Base-by-base conservation (phyloP, 2,888 invertebrate genomes). In the Apamea crenata region DNA sequence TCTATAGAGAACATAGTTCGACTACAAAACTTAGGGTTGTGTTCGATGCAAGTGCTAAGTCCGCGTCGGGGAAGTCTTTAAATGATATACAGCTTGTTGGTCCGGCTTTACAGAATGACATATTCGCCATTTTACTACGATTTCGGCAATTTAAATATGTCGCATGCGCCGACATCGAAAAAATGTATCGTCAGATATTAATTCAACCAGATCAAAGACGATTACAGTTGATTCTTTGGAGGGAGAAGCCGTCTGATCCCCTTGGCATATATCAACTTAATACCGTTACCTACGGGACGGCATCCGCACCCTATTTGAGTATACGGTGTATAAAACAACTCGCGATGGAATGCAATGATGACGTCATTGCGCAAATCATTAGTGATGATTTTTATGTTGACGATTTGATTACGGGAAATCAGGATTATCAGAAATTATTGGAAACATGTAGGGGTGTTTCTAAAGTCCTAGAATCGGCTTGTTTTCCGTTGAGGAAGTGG, bases 81-180 rank as follows among this genome's bases (percentile, higher is more conserved):
- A 90, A 89, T 14, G 84, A 87, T 14, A 81, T 89, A 36, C 87
- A 87, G 66, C 40, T 36, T 1, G 67, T 80, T 32, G 85, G 89
- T 0, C 84, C 89, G 4, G 53, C 74, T 1, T 68, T 89, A 14
- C 87, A 89, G 63, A 83, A 82, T 66, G 87, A 89, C 50, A 40
- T 90, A 3, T 74, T 88, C 25, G 76, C 78, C 0, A 86, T 88
- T 21, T 71, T 88, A 10, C 50, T 87, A 3, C 71, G 88, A 2
- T 89, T 86, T 63, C 29, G 86, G 14, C 85, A 88, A 59, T 82
- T 85, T 47, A 80, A 81, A 73, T 86, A 79, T 56, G 82, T 85
- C 12, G 79, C 81, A 7, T 79, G 80, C 1, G 86, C 85, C 44
- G 44, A 47, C 44, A 47, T 47, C 44, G 44, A 47, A 14, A 47